A percentile compares a stretch with the other conserved stretches of the same genome.
These are phyloP conservation scores for Zaprionus camerounensis DNA, from an alignment of 1,140 invertebrate species.

Conservation along the genomic window DNA sequence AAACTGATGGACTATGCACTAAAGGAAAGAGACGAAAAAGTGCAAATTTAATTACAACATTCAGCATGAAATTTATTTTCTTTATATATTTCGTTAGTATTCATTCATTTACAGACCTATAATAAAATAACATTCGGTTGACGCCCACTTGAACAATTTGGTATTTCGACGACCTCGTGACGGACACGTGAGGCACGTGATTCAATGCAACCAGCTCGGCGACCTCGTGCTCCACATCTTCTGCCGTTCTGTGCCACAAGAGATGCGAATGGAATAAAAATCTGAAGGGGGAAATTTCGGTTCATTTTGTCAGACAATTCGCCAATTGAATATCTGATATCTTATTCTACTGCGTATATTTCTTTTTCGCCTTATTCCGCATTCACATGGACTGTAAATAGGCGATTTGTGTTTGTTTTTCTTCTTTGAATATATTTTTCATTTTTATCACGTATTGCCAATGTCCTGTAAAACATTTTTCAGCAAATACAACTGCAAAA, in stretches of 20 bases:
- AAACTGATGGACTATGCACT: not conserved
- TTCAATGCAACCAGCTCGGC: not conserved
- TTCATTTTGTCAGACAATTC: slow-evolving; percentile 45
- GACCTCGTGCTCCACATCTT: not conserved
- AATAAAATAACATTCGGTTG: slow-evolving; percentile 1
- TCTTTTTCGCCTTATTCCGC: slow-evolving; percentile 27
- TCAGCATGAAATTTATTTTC: not conserved
- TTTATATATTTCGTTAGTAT: not conserved
- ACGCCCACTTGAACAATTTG: slow-evolving; percentile 7
- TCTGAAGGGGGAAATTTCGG: not conserved
- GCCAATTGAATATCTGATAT: slow-evolving; percentile 55
- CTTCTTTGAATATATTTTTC: not conserved
- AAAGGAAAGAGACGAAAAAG: not conserved
- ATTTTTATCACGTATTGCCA: slow-evolving; percentile 12
- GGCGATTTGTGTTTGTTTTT: slow-evolving; percentile 8
- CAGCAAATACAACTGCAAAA: slow-evolving; percentile 50
- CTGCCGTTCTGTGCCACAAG: not conserved
- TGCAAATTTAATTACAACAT: not conserved
- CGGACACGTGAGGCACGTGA: not conserved
- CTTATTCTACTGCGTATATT: slow-evolving; percentile 50
- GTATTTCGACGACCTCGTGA: not conserved
- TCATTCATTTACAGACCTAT: not conserved
- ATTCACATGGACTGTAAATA: not conserved
- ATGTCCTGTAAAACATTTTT: slow-evolving; percentile 59
- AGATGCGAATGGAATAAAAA: not conserved